Evolutionary conservation across 2,888 invertebrate species (phyloP).

Genomic region (Cryptosula pallasiana): DNA sequence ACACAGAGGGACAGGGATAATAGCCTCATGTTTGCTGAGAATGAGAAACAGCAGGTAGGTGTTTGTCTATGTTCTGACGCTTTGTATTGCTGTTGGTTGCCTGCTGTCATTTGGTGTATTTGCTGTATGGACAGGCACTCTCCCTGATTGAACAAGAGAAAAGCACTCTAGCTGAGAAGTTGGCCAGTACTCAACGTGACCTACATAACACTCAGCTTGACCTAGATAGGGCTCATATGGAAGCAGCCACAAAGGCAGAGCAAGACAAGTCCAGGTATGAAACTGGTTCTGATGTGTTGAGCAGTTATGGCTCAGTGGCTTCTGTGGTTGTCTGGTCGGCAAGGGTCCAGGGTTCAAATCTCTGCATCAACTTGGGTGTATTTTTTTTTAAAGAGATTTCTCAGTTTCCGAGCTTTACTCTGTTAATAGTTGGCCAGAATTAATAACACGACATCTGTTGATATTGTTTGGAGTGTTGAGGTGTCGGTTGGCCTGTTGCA

Average conservation of each 20-base stretch:
- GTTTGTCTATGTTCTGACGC: not conserved
- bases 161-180: conserved; percentile 76
- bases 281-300: too few species aligned
- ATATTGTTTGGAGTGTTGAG: too few species aligned
- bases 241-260: conserved; percentile 70
- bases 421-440: too few species aligned
- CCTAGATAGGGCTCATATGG: conserved; percentile 71
- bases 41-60: conserved; percentile 83
- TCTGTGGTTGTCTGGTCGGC: too few species aligned
- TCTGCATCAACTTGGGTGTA: too few species aligned
- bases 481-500: too few species aligned
- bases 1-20: conserved; percentile 89
- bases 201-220: conserved; percentile 61
- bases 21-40: conserved; percentile 80
- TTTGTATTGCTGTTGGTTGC: not conserved
- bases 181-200: conserved; percentile 69
- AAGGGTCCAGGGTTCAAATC: too few species aligned
- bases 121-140: conserved; percentile 42
- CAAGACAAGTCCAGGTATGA: conserved; percentile 65
- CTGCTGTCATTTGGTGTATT: not conserved
- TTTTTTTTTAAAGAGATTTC: too few species aligned
- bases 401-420: too few species aligned
- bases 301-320: not conserved
- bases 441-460: too few species aligned
- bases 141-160: conserved; percentile 83